A percentile compares a stretch with the other conserved stretches of the same genome.
These are phyloP conservation scores for Colaptes auratus DNA, from an alignment of 2,113 vertebrate species.

Conservation along the genomic window DNA sequence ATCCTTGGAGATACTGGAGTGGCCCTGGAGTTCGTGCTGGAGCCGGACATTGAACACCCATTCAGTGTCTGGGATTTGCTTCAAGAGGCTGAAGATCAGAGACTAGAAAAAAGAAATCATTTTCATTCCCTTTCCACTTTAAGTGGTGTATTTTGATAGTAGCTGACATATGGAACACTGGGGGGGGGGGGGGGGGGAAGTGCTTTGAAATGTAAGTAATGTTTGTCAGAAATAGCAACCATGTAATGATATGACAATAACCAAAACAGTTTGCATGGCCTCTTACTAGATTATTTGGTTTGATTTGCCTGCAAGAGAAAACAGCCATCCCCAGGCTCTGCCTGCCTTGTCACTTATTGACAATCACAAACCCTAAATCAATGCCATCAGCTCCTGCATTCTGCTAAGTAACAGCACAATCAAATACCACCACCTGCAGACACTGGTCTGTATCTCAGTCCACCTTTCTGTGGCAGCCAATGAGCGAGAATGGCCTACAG, in stretches of 20 bases:
- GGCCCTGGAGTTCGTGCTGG: neutral
- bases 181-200: neutral
- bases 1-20: neutral
- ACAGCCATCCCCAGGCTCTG: neutral
- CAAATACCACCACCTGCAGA: constrained; percentile 43
- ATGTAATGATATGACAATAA: neutral
- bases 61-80: neutral
- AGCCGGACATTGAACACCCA: neutral
- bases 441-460: neutral
- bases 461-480: neutral
- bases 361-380: constrained; percentile 17
- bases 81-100: neutral
- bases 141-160: neutral
- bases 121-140: neutral
- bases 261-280: neutral
- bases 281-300: constrained; percentile 24
- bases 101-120: neutral
- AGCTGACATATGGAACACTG: constrained; percentile 38
- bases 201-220: constrained; percentile 3
- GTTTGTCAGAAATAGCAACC: constrained; percentile 29
- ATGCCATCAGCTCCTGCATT: neutral
- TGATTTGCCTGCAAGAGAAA: constrained; percentile 1
- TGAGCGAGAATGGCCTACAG: neutral
- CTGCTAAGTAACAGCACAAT: neutral
- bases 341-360: neutral